phyloP scores from a whole-genome alignment of 2,113 vertebrate genomes.

The Glareola pratincola region DNA sequence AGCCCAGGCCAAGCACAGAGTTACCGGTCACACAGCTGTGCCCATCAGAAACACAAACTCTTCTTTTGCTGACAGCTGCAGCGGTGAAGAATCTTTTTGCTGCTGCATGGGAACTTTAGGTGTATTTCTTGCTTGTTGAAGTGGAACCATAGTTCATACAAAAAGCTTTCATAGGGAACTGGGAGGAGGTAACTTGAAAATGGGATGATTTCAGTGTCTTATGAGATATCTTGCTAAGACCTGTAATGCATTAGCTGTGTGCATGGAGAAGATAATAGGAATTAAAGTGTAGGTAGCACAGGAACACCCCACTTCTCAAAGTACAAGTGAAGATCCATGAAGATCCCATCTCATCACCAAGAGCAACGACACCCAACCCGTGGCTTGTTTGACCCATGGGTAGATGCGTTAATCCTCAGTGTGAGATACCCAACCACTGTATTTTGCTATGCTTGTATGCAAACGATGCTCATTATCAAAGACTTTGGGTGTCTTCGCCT shows the following conservation, averaged over 20 bases:
- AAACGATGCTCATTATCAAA: background rate
- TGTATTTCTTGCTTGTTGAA: background rate
- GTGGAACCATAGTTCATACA: background rate
- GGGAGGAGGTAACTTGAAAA: background rate
- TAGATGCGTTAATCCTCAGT: background rate
- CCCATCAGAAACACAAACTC: background rate
- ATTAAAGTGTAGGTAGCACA: background rate
- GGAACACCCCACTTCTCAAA: rapidly evolving
- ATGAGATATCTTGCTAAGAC: background rate
- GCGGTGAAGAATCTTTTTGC: background rate
- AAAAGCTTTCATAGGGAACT: background rate
- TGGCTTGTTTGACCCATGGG: background rate
- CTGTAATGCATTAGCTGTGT: background rate
- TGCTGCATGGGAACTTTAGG: background rate
- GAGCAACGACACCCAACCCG: background rate
- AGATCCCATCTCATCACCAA: background rate
- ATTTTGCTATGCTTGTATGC: background rate
- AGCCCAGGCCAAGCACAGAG: background rate
- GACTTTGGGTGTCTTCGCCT: background rate
- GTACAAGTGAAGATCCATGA: background rate
- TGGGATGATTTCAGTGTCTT: background rate
- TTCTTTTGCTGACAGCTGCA: background rate
- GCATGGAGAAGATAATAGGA: background rate
- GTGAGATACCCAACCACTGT: background rate
- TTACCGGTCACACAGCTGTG: background rate